Percentiles rank a stretch among this genome's conserved stretches.
These are phyloP conservation scores for Episyrphus balteatus DNA, from an alignment of 1,140 invertebrate genomes.

Conservation along the genomic window DNA sequence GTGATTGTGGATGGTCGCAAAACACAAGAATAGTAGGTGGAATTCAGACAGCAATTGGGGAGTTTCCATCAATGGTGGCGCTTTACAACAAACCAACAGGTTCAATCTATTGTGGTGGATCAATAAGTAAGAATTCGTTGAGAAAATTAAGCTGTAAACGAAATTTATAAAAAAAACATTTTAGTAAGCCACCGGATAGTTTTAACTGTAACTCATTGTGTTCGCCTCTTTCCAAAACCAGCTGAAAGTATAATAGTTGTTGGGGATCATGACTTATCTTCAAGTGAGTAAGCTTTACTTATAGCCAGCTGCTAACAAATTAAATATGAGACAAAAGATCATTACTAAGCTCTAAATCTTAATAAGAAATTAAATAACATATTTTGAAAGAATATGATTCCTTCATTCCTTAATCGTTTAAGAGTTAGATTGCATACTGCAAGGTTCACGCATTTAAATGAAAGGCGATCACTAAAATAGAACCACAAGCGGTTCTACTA, in stretches of 20 bases:
- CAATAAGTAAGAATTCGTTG: slow-evolving; percentile 15
- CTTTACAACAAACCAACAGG: slow-evolving; percentile 14
- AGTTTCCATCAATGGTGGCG: slow-evolving; percentile 25
- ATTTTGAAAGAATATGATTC: too few species aligned
- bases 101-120: slow-evolving; percentile 18
- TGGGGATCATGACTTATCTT: slow-evolving; percentile 16
- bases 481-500: too few species aligned
- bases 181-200: slow-evolving; percentile 14
- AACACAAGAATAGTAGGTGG: slow-evolving; percentile 24
- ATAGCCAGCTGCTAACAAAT: too few species aligned
- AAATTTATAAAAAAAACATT: too few species aligned
- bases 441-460: too few species aligned
- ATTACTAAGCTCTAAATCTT: too few species aligned
- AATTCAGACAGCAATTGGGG: slow-evolving; percentile 14
- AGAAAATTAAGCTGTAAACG: too few species aligned
- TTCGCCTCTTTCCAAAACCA: slow-evolving; percentile 2
- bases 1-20: slow-evolving; percentile 29
- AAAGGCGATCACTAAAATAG: too few species aligned
- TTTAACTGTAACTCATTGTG: slow-evolving; percentile 25
- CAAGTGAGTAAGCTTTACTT: slow-evolving; percentile 12
- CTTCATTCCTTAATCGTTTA: too few species aligned
- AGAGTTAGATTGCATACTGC: too few species aligned
- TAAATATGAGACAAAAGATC: too few species aligned
- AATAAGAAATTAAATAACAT: too few species aligned
- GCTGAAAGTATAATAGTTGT: slow-evolving; percentile 17